Base-by-base conservation (phyloP, 2,888 invertebrate species). In the Bombylius discolor region DNA sequence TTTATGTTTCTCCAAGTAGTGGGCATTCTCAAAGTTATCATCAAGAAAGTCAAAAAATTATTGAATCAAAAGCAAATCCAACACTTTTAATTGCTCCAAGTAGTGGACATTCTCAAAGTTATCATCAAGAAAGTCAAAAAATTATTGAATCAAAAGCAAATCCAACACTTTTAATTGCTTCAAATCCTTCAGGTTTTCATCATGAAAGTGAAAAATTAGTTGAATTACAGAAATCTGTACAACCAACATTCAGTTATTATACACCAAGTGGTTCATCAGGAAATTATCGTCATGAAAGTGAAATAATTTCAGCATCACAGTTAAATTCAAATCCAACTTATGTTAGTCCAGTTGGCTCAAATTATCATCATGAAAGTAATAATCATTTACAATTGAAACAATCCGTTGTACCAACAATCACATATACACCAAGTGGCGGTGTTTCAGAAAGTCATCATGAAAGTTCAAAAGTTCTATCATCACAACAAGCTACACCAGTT, bases 101-200 rank as follows among this genome's bases (percentile, higher is more conserved):
- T 36, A 60, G 62, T 39, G 58, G 55, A 6, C 60, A 60, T 11
- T 67, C 69, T 3, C 64, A 69, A 57, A 66, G 65, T 8, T 70
- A 64, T 48, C 59, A 66, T 13, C 68, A 67, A 55, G 67, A 67
- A 52, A 62, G 64, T 53, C 67, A 68, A 57, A 67, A 64, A 14
- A 58, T 64, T 5, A 61, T 66, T 0, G 64, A 68, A 58, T 63
- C 60, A 34, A 67, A 64, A 55, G 53, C 60, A 1, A 57, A 60
- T 3, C 64, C 64, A 4, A 58, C 61, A 31, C 64, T 64, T 23
- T n/a, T 59, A 59, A 46, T 65, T 52, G 49, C 68, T 57, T 31
- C 52, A 5, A 60, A 60, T 50, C 63, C 63, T 33, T 42, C 64
- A 57, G 23, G 23, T 36, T 42, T 63, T 56, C 52, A 59, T 31